Base-by-base conservation (phyloP, 2,888 invertebrate species). In the Heteromyza rotundicornis region DNA sequence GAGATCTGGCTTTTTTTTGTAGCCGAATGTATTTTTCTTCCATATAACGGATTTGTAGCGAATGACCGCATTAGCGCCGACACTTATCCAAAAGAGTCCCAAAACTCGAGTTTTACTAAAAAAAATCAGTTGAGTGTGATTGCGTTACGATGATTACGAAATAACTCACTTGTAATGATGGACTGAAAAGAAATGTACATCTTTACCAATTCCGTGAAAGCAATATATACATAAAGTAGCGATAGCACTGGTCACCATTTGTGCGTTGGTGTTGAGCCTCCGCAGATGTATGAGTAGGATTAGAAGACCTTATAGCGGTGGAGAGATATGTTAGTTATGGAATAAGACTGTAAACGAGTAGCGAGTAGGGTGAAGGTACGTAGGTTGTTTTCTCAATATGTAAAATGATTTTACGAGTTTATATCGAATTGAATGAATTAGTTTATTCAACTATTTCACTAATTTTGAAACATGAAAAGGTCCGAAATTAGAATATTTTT, bases 211-310 rank as follows among this genome's bases (percentile, higher is more conserved):
- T 23, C 71, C 71, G 2, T 77, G 71, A 68, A 74, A 78, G 40
- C 73, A 73, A 63, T 77, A 78, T 24, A 77, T 67, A 8, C 70
- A 65, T 1, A 69, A 20, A 12, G 70, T 61, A 23, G 75, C 75
- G 8, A 74, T 60, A n/a, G 68, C 57, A 24, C 71, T 71, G 7
- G 72, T 63, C 2, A 72, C 55, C 59, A 65, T 66, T 57, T 74
- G 73, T 14, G 70, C 40, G 3, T 68, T 16, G 70, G 64, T 14
- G 68, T 68, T 40, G 20, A 65, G 67, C 24, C 67, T 62, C 50
- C 59, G 64, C 1, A 74, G 50, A 5, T 63, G 60, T 5, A 59
- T 36, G 3, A 68, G 47, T 51, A 74, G 60, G 8, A 72, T 59
- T 12, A 70, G 17, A n/a, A 76, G 65, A 35, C 72, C 76, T 76